These are phyloP conservation scores for Bhutanitis thaidina DNA, from an alignment of 2,888 invertebrate species.

Conservation along the genomic window DNA sequence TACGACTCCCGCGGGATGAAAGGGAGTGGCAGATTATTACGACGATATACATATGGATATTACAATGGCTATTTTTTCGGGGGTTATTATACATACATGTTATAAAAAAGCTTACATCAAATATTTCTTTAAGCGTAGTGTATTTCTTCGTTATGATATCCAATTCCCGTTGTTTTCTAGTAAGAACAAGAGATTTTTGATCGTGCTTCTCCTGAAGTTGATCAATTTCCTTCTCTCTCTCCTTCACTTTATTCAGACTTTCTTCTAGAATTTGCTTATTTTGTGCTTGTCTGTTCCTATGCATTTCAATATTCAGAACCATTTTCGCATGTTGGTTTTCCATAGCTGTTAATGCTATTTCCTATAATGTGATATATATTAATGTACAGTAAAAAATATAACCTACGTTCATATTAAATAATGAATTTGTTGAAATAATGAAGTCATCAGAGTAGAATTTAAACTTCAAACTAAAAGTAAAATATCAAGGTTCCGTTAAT, in stretches of 20 bases:
- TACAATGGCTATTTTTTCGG: no score
- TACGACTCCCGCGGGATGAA: no score
- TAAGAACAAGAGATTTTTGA: conserved; percentile 44
- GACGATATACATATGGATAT: no score
- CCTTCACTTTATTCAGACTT: conserved; percentile 41
- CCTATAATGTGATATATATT: conserved; percentile 44
- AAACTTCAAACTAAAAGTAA: no score
- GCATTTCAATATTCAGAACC: conserved; percentile 79
- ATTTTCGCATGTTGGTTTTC: conserved; percentile 81
- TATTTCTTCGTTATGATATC: conserved; percentile 61
- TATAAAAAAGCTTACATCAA: conserved; percentile 60
- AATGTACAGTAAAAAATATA: no score
- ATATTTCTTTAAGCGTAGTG: conserved; percentile 50
- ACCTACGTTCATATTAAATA: no score
- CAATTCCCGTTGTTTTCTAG: conserved; percentile 61
- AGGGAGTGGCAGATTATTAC: no score
- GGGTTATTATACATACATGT: no score
- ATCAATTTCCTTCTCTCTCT: conserved; percentile 56
- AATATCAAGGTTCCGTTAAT: no score
- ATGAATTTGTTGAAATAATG: no score
- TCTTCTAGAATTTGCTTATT: conserved; percentile 55
- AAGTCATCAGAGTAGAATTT: no score
- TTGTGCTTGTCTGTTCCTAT: conserved; percentile 55
- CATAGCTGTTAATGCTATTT: conserved; percentile 71
- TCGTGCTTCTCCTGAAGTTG: conserved; percentile 52